Evolutionary conservation across 2,797 vertebrate species (phyloP), one percentile per base, ranked within the genome.

Genomic region (Acrossocheilus wenchowensis): DNA sequence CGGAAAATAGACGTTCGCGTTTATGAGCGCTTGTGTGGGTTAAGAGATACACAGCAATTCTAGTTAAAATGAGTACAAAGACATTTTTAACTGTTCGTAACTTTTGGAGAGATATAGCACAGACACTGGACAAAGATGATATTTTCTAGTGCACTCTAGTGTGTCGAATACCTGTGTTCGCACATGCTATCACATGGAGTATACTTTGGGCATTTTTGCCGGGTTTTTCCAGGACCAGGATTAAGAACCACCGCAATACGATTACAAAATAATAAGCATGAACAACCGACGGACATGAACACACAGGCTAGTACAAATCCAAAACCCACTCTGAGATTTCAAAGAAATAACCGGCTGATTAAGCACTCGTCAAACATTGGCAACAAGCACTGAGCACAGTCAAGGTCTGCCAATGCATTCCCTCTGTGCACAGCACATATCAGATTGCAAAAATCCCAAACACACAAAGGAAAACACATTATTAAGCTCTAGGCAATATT

Each of bases 271-370:
- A 36, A 66, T 54, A 52, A 83, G 12, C 71, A 74, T n/a, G 19
- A 83, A 64, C 39, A 64, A 45, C 19, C 0, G 6, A 7, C 23
- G 30, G 15, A 57, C 34, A 43, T 71, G 41, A 73, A 83, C 66
- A 50, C 50, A 50, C 64, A 73, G 21, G 68, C 54, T 74, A 72
- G 45, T 62, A 50, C 68, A 41, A 81, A 87, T 85, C 74, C 23
- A 43, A 69, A 84, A 84, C 72, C 84, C 64, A 72, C 77, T 77
- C 62, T 36, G 68, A 89, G 71, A 87, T 48, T 84, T 84, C 15
- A 74, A 80, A 54, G 77, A 87, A 84, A 90, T 81, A 83, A 80
- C 26, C 21, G 43, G 80, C 86, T 83, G 84, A 89, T 80, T 88
- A 86, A 72, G 66, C 62, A 43, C 36, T 78, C 26, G 77, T 73